Base-by-base conservation (phyloP, 2,113 vertebrate genomes). In the Chelonoidis abingdonii region DNA sequence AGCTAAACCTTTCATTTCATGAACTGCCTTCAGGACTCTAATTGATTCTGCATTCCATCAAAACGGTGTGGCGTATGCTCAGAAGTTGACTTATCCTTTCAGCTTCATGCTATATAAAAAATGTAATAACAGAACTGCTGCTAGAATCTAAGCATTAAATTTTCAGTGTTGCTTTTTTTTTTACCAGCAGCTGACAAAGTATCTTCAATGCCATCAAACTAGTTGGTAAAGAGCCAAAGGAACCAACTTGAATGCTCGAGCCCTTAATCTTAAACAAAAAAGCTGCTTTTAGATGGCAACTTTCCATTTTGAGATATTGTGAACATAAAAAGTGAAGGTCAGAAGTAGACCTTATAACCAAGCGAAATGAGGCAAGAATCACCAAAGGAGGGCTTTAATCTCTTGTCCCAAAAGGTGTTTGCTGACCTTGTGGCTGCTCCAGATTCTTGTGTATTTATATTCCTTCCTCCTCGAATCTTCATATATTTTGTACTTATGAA, bases 1-100 rank as follows among this genome's bases (percentile, higher is more conserved):
- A 35, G 5, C 59, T 31, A 62, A 16, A 62, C 52, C 0, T 6
- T 1, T 62, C 47, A 89, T 49, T 78, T 89, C n/a, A 22, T 3
- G 8, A 0, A 0, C 7, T 92, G 79, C 78, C 72, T 92, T 57
- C 35, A 24, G 76, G 62, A 27, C 0, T 0, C 24, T n/a, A 10
- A 79, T 41, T 92, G n/a, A 72, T 72, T 72, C 35, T 84, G 81
- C 14, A 24, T 56, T 80, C 47, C 56, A 54, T 56, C 38, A 54
- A 57, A 91, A 69, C 44, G 56, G 62, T 72, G 65, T 38, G 82
- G 82, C 92, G 72, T 17, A 50, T 82, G 31, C 85, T 78, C 27
- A 22, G 8, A 78, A 78, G 29, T 41, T 79, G 29, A 24, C 76
- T 88, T 86, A 79, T 78, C 10, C 19, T 72, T 1, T 79, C n/a